Evolutionary conservation across 2,797 vertebrate species (phyloP), one percentile per base, ranked within the genome.

Genomic region (Thripadectes ignobilis): DNA sequence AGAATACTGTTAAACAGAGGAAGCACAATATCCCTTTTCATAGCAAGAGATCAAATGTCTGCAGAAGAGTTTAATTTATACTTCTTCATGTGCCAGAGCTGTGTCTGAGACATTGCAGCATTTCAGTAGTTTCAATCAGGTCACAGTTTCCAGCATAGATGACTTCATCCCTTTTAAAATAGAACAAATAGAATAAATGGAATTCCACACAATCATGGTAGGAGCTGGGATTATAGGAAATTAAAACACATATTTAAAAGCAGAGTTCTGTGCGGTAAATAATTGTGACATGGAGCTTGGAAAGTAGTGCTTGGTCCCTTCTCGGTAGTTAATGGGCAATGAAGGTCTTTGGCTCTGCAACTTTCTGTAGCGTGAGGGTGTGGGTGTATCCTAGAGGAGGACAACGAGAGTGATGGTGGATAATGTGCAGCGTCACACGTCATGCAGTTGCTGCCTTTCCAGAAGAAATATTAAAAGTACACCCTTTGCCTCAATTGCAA

Each of bases 11-110:
- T 97, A 97, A 97, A 97, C 90, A 96, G 97, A 98, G 97, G 97
- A 97, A 98, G 95, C 96, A 97, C 97, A 98, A 96, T 97, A 97
- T 97, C 96, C 95, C 97, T 97, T 98, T 98, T 98, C 97, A 98
- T 97, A 97, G 97, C 83, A 92, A 96, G 97, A 97, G 97, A 97
- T 98, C 95, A 97, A 97, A 97, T 97, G 97, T 97, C 97, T 97
- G 96, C 96, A 97, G 97, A 98, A 97, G 98, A 97, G 95, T 97
- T 97, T 97, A 97, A 97, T 97, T 97, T 97, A 97, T 97, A 97
- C 96, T 96, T 96, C 96, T 96, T 91, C 94, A 96, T 95, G 92
- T 94, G 96, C 97, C 97, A 97, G 96, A 97, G 93, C 96, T 95
- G 91, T 92, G 97, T 85, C 97, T 96, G 97, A 97, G 96, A 97